Evolutionary conservation across 2,797 vertebrate genomes (phyloP).

Genomic region (Chromobotia macracanthus): DNA sequence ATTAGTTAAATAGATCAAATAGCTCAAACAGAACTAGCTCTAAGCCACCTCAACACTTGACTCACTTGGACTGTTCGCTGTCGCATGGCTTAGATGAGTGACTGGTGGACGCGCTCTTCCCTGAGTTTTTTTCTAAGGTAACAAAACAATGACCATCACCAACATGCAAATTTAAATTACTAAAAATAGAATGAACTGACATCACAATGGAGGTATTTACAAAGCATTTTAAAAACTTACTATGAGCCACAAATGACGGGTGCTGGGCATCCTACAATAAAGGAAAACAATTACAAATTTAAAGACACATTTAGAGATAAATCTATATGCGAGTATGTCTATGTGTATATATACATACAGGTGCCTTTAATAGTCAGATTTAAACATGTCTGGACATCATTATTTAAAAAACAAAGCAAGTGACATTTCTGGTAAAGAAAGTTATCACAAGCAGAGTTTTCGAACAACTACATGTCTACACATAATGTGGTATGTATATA

Average conservation of each 20-base stretch:
- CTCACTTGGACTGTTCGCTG: slow-evolving; percentile 78
- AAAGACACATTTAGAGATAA: background rate
- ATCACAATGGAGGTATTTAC: background rate
- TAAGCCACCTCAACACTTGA: background rate
- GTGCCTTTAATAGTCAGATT: too few species aligned
- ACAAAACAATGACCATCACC: background rate
- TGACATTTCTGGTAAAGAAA: too few species aligned
- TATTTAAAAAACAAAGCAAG: too few species aligned
- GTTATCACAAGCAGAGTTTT: too few species aligned
- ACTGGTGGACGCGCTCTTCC: slow-evolving; percentile 84
- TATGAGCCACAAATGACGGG: slow-evolving; percentile 86
- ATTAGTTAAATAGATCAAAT: background rate
- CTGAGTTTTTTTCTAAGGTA: slow-evolving; percentile 84
- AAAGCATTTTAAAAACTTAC: slow-evolving; percentile 77
- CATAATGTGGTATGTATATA: background rate
- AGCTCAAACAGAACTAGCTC: background rate
- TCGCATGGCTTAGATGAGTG: slow-evolving; percentile 88
- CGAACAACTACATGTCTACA: too few species aligned
- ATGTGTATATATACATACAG: too few species aligned
- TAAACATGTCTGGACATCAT: too few species aligned
- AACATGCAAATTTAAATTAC: too few species aligned
- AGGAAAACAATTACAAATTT: slow-evolving; percentile 24
- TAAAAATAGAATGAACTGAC: background rate
- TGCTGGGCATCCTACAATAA: slow-evolving; percentile 85
- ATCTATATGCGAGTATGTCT: too few species aligned